phyloP scores from a whole-genome alignment of 2,888 invertebrate species.

The Conistra vaccinii region DNA sequence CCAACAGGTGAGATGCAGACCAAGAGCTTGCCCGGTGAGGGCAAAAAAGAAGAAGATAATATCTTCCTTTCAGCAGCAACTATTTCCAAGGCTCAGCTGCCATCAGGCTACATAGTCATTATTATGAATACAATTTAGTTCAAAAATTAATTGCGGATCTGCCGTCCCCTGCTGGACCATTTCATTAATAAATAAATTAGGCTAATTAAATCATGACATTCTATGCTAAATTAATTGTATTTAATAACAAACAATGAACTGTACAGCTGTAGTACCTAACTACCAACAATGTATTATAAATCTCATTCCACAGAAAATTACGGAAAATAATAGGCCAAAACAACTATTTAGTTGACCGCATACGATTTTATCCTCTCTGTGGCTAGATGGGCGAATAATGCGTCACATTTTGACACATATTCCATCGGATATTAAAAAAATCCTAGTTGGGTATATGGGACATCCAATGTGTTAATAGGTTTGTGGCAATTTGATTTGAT shows the following conservation, averaged over 20 bases:
- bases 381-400: conserved; percentile 1
- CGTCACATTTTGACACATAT: not conserved
- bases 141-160: not conserved
- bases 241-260: not conserved
- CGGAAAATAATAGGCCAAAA: not conserved
- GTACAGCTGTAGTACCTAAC: not conserved
- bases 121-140: too few species aligned
- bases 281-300: not conserved
- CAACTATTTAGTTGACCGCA: conserved; percentile 17
- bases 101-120: too few species aligned
- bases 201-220: not conserved
- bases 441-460: not conserved
- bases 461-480: not conserved
- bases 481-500: not conserved
- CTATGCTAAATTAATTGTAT: not conserved
- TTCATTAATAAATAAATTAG: not conserved
- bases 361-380: not conserved
- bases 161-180: not conserved
- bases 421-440: not conserved
- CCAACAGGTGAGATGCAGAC: too few species aligned
- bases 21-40: too few species aligned
- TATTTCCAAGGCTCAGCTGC: not conserved
- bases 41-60: too few species aligned
- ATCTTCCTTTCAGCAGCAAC: too few species aligned
- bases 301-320: not conserved